Base-by-base conservation (phyloP, 2,888 invertebrate species). In the Boloria euphrosyne region DNA sequence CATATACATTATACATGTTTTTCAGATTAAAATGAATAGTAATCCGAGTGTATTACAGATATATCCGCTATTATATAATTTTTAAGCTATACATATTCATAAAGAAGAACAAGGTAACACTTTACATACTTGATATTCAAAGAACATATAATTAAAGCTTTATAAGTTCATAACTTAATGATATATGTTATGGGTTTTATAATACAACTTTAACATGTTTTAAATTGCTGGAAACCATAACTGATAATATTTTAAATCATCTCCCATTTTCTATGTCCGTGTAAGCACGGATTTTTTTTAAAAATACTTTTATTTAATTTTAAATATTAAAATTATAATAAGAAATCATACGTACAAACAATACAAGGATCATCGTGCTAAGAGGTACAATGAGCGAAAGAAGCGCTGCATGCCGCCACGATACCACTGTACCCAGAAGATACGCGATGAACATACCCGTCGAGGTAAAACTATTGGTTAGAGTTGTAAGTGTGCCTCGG, bases 361-460 rank as follows among this genome's bases (percentile, higher is more conserved):
- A 77, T 1, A 94, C 93, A 1, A 93, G 81, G 0, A 90, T 74
- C 84, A 93, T 89, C 0, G 93, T 93, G 13, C 89, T 71, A 0
- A 94, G 68, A 0, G 94, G 94, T 3, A 93, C 85, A 0, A 77
- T 75, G 16, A 93, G 83, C 6, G 93, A 92, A 52, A 93, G 85
- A 6, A 93, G 80, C 3, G 93, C 93, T 0, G 93, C 93, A 38
- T 87, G 86, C 47, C 93, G 81, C 94, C 94, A 94, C 1, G 90
- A 87, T 16, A 93, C 80, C 17, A 93, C 80, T 0, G 90, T 88
- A 0, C 94, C 93, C 51, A 94, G 80, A 0, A 93, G 75, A 74
- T 92, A 94, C 0, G 93, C 91, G 18, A 90, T 73, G 73, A 93
- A 93, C 78, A 93, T 88, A 0, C 94, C 94, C 0, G 90, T 78